Conservation (phyloP, 2,888 invertebrate genomes). For the Amiota communis region DNA sequence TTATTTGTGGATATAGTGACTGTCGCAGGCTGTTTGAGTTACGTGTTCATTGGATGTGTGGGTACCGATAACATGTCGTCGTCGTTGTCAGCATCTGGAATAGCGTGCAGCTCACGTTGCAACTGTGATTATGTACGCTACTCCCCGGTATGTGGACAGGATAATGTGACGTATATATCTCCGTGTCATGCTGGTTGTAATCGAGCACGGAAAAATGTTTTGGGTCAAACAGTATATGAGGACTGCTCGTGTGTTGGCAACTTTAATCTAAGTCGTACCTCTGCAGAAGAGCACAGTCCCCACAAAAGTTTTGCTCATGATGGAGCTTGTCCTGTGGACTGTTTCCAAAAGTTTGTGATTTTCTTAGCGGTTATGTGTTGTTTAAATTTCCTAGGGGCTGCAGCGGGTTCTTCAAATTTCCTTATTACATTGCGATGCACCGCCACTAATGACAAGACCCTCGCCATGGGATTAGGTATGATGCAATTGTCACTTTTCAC, state of each 20-base stretch:
- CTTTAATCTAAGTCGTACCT: not conserved
- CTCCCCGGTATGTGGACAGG: conserved; percentile 81
- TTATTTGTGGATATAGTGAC: conserved; percentile 78
- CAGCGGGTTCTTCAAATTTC: conserved; percentile 76
- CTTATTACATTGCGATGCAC: conserved; percentile 78
- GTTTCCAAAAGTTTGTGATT: conserved; percentile 74
- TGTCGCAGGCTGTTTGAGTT: conserved; percentile 77
- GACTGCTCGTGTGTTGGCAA: conserved; percentile 49
- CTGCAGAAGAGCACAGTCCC: conserved; percentile 36
- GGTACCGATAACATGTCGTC: conserved; percentile 73
- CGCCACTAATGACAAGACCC: conserved; percentile 80
- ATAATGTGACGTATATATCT: conserved; percentile 80
- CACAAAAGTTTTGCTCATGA: conserved; percentile 36
- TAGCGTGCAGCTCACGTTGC: conserved; percentile 77
- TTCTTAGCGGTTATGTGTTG: conserved; percentile 75
- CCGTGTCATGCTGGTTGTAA: conserved; percentile 86
- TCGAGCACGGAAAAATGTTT: conserved; percentile 38
- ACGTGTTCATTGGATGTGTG: conserved; percentile 79
- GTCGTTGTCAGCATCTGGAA: conserved; percentile 38
- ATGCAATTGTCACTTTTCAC: conserved; percentile 79
- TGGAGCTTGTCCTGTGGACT: conserved; percentile 77
- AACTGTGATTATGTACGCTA: conserved; percentile 81
- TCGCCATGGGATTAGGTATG: conserved; percentile 79
- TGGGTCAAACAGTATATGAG: conserved; percentile 44
- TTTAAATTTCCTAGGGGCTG: conserved; percentile 75